Base-by-base conservation (phyloP, 2,797 vertebrate species). In the Phyllotis vaccarum region DNA sequence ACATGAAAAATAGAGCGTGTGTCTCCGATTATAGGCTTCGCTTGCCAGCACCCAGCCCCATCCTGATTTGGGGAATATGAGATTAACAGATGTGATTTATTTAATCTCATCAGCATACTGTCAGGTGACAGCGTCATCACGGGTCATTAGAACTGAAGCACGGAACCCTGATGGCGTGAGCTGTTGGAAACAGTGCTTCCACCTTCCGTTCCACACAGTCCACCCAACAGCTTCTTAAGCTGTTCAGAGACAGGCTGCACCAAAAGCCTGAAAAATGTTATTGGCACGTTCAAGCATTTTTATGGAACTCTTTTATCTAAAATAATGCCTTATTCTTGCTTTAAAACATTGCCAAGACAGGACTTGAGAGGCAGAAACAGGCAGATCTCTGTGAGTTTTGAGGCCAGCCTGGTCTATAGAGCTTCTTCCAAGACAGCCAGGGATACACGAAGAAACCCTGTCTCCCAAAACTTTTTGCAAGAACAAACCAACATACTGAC, bases 1-100 rank as follows among this genome's bases (percentile, higher is more conserved):
- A 76, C 79, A 16, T 95, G 96, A 81, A 80, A 46, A 81, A 37
- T 49, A 89, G 56, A 66, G 85, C 83, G n/a, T 37, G 27, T 74
- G 37, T 60, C 88, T 90, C 52, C 22, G n/a, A 64, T 64, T 81
- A 54, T 90, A 81, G 60, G 86, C 83, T 68, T 19, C 31, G 0
- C 10, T 56, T 60, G 40, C 79, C 90, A 58, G 93, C 92, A 58
- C 49, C 72, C 79, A 81, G 58, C 83, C 81, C 78, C 56, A 43
- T 56, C 86, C 95, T 83, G 79, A 68, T 62, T 82, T 40, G 17
- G 0, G 34, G 34, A 74, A 40, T 40, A 72, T 80, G 40, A 72
- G 37, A 86, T 54, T 8, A 92, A 46, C 96, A 96, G 95, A 60
- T 92, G 90, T 72, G 29, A 1, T 46, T 89, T 88, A 62, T 93